Conservation (phyloP, 2,888 invertebrate genomes). For the Pristionchus exspectatus region DNA sequence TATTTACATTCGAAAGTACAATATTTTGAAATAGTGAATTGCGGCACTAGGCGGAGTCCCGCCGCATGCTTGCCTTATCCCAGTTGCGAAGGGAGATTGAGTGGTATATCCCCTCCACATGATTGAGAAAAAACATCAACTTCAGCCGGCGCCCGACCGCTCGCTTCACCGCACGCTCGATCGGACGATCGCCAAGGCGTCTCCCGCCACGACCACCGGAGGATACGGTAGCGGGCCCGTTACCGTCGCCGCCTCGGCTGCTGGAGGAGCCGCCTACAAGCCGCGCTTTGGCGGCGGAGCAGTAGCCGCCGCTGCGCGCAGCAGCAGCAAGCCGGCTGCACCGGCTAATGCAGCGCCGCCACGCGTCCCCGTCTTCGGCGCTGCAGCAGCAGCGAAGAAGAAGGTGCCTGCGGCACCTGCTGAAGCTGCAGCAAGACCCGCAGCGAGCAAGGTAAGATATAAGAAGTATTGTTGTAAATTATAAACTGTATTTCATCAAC, state of each 20-base stretch:
- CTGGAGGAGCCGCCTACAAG: not conserved
- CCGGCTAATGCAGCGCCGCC: not conserved
- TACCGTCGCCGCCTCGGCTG: not conserved
- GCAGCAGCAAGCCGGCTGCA: not conserved
- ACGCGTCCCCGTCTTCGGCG: conserved; percentile 29
- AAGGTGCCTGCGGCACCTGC: not conserved
- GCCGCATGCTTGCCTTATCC: not conserved
- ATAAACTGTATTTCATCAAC: not conserved
- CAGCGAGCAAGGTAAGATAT: conserved; percentile 4
- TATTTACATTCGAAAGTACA: not conserved
- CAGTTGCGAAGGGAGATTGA: not conserved
- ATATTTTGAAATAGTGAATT: not conserved
- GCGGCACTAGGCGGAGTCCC: not conserved
- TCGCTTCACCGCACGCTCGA: conserved; percentile 31
- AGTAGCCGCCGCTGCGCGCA: not conserved
- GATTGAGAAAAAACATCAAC: not conserved
- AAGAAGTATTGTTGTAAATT: not conserved
- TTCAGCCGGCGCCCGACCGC: not conserved
- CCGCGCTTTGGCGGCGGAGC: conserved; percentile 6
- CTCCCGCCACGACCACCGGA: conserved; percentile 3
- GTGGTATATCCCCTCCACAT: too few relatives aligned
- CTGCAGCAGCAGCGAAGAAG: conserved; percentile 4
- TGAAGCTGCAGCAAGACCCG: not conserved
- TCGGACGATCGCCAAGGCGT: conserved; percentile 37
- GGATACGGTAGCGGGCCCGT: conserved; percentile 43